Evolutionary conservation across 2,797 vertebrate genomes (phyloP).

Genomic region (Eutrigla gurnardus): DNA sequence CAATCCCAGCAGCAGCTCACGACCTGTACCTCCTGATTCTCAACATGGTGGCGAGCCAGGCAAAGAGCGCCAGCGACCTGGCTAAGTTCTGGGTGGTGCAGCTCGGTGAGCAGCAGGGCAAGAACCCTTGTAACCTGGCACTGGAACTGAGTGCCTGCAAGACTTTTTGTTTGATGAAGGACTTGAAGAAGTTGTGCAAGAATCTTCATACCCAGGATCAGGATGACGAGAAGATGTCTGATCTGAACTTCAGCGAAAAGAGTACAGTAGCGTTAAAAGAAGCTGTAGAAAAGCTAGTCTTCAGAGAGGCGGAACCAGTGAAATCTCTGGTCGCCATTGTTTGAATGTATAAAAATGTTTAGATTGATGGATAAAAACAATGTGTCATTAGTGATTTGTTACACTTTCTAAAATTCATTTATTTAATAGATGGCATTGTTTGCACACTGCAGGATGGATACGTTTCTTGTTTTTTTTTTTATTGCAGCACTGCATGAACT

Average conservation of each 20-base stretch:
- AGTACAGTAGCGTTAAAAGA: conserved; percentile 51
- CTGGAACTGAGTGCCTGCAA: conserved; percentile 78
- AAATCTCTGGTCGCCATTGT: conserved; percentile 8
- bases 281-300: conserved; percentile 53
- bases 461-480: neutral
- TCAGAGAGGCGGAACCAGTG: neutral
- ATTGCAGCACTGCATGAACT: neutral
- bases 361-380: neutral
- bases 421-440: neutral
- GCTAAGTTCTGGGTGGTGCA: conserved; percentile 84
- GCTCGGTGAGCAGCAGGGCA: conserved; percentile 61
- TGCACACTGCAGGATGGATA: neutral
- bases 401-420: neutral
- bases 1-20: conserved; percentile 76
- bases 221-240: conserved; percentile 4
- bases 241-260: conserved; percentile 21
- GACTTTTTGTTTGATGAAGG: conserved; percentile 82
- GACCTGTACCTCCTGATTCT: conserved; percentile 85
- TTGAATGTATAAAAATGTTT: conserved; percentile 34
- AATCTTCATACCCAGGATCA: conserved; percentile 60
- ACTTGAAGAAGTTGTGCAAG: conserved; percentile 75
- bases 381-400: neutral
- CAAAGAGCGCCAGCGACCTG: conserved; percentile 66
- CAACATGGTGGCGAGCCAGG: conserved; percentile 83
- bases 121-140: conserved; percentile 31